Evolutionary conservation across 2,888 invertebrate genomes (phyloP), one percentile per base, ranked within the genome.

Genomic region (Aphidius colemani): DNA sequence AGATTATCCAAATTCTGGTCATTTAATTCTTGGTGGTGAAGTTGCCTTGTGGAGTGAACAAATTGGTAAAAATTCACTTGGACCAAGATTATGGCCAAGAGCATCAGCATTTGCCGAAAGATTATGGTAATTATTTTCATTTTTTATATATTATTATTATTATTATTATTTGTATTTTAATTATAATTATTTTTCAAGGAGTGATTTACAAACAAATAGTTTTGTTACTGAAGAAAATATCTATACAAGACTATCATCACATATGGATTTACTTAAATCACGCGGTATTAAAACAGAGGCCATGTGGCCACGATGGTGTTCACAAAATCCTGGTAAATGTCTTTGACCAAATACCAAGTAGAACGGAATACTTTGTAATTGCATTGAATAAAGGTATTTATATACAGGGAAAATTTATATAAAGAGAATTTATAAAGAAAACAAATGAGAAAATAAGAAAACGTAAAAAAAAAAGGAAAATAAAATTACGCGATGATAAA

Each of bases 11-110:
- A 72, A 78, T 18, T 72, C 75, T 6, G 63, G 82, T 63, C 77
- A 81, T 40, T 76, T 85, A 50, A 82, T 89, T 11, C 81, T 90
- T 58, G 95, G 94, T 1, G 93, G 92, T 2, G 92, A 93, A 78
- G 93, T 89, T 11, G 92, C 93, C 67, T 85, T 93, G 72, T 95
- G 95, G 95, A 90, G 89, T 59, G 95, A 95, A 81, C 94, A 93
- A 84, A 87, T 90, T 49, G 91, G 89, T 66, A 87, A 90, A 74
- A 86, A 86, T 60, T 89, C 90, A 58, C 80, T 93, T 72, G 93
- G 93, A 78, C 88, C 90, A 70, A 87, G 94, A 75, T 84, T 94
- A 74, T 94, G 94, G 94, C 94, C 94, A 46, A 85, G 94, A 66
- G 86, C 90, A 5, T 90, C 93, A 0, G 94, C 94, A 1, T 83